These are phyloP conservation scores for Drosophila anomelani DNA, from an alignment of 2,888 invertebrate species.

Conservation along the genomic window DNA sequence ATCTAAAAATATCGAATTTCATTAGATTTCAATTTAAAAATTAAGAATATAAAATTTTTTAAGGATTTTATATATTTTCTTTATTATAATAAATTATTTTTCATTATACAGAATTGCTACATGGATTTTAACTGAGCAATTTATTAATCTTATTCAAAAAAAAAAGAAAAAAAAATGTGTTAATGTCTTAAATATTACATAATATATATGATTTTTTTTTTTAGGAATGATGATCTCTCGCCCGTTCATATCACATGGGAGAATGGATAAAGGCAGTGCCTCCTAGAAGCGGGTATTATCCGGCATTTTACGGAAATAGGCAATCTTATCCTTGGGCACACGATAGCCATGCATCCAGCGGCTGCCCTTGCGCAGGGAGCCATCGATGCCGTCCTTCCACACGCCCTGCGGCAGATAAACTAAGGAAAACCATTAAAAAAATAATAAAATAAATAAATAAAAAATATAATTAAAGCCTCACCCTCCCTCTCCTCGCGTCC, in stretches of 20 bases:
- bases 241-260: constrained; percentile 27
- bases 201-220: background rate
- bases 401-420: constrained; percentile 96
- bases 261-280: background rate
- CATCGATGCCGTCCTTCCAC: constrained; percentile 96
- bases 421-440: constrained; percentile 65
- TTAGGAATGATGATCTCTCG: constrained; percentile 9
- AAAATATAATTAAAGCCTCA: constrained; percentile 56
- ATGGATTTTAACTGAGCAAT: background rate
- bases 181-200: constrained; percentile 17
- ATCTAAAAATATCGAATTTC: background rate
- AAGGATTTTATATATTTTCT: background rate
- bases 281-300: constrained; percentile 90
- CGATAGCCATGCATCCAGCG: constrained; percentile 95
- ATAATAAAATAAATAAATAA: background rate
- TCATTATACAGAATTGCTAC: background rate
- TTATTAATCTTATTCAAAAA: constrained; percentile 13
- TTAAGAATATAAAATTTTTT: background rate
- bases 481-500: constrained; percentile 90
- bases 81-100: constrained; percentile 1
- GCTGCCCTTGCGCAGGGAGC: constrained; percentile 93
- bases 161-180: background rate
- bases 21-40: background rate
- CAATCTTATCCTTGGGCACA: constrained; percentile 91
- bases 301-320: constrained; percentile 93